Conservation (phyloP, 23 tunicate genomes). For the Oikopleura vanhoeffeni region DNA sequence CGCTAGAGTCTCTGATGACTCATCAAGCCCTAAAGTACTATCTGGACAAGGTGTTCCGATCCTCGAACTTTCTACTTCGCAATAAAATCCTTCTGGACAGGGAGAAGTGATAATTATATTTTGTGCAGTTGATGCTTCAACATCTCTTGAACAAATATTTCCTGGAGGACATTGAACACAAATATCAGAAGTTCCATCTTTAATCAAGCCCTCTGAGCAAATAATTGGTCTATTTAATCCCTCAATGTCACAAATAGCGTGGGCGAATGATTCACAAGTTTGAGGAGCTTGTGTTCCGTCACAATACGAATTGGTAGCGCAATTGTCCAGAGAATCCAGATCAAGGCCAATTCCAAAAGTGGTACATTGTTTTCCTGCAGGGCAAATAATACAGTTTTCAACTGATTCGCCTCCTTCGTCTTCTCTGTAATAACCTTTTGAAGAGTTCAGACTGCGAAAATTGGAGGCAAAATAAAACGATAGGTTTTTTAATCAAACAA, state of each 20-base stretch:
- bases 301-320: background rate
- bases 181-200: conserved; percentile 37
- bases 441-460: too few relatives aligned
- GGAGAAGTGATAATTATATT: background rate
- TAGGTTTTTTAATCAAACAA: too few relatives aligned
- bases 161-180: background rate
- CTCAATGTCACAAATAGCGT: background rate
- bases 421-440: too few relatives aligned
- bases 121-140: background rate
- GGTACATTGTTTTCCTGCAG: background rate
- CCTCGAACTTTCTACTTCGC: conserved; percentile 13
- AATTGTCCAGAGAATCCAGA: background rate
- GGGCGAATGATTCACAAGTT: background rate
- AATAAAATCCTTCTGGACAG: conserved; percentile 44
- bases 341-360: background rate
- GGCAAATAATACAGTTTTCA: background rate
- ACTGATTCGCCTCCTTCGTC: too few relatives aligned
- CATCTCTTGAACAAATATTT: background rate
- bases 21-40: conserved; percentile 18
- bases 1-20: too few relatives aligned
- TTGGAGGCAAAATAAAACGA: too few relatives aligned
- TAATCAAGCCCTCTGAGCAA: too few relatives aligned
- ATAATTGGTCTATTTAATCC: conserved; percentile 31
- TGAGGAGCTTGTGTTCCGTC: background rate
- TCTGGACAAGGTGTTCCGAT: conserved; percentile 27